Evolutionary conservation across 2,888 invertebrate genomes (phyloP).

Genomic region (Agrilus mali): DNA sequence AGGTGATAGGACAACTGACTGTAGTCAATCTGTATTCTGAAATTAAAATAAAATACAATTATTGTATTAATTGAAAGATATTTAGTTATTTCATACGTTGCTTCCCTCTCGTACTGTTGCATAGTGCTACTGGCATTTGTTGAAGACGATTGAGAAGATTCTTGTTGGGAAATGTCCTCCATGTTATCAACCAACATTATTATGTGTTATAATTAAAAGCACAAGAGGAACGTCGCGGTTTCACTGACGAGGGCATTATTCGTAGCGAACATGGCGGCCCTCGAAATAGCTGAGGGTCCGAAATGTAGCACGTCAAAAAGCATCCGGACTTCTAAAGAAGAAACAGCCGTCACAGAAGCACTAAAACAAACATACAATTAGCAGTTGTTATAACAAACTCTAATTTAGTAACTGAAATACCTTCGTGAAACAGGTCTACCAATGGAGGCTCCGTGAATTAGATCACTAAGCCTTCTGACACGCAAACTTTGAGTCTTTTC

Average conservation of each 20-base stretch:
- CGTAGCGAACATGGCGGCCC: conserved; percentile 95
- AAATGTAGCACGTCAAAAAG: conserved; percentile 95
- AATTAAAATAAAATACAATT: conserved; percentile 9
- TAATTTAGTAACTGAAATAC: conserved; percentile 29
- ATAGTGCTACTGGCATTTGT: conserved; percentile 42
- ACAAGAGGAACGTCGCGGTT: too few relatives aligned
- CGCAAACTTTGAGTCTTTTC: conserved; percentile 91
- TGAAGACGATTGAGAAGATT: conserved; percentile 35
- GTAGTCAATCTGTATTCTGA: conserved; percentile 77
- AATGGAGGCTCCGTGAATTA: conserved; percentile 97
- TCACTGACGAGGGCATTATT: conserved; percentile 99
- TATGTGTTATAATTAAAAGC: too few relatives aligned
- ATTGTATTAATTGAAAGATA: too few relatives aligned
- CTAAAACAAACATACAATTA: conserved; percentile 32
- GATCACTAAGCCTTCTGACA: conserved; percentile 86
- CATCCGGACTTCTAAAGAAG: conserved; percentile 77
- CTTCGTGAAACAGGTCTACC: conserved; percentile 80
- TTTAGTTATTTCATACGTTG: conserved; percentile 38
- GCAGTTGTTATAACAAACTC: neutral
- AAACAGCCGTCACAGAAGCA: conserved; percentile 94
- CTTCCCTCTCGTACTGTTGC: conserved; percentile 54
- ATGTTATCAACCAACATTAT: conserved; percentile 77
- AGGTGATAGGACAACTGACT: conserved; percentile 58
- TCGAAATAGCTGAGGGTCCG: conserved; percentile 86
- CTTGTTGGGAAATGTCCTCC: conserved; percentile 76